phyloP scores from a whole-genome alignment of 2,797 vertebrate species.

The Micromesistius poutassou region DNA sequence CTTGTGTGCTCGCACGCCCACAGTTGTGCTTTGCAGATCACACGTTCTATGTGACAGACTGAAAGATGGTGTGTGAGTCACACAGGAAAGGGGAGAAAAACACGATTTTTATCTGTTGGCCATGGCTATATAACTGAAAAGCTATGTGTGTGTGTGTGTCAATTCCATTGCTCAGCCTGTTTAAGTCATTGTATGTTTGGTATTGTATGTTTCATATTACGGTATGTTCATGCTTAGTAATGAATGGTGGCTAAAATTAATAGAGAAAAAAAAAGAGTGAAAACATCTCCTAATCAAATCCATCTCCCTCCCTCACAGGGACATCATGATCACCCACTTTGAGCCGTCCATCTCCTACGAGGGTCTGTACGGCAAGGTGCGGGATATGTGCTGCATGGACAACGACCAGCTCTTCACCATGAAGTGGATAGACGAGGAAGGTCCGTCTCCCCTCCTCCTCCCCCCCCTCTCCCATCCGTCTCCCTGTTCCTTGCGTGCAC shows the following conservation, averaged over 20 bases:
- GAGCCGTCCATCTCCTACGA: constrained; percentile 96
- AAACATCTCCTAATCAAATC: neutral
- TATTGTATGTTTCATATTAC: no score
- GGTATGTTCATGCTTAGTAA: neutral
- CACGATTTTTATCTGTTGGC: neutral
- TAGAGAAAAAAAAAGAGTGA: no score
- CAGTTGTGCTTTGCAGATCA: constrained; percentile 41
- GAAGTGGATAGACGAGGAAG: constrained; percentile 99
- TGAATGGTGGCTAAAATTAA: neutral
- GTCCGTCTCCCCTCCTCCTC: constrained; percentile 54
- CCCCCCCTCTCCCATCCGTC: neutral
- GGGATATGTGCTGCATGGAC: constrained; percentile 97
- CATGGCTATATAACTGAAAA: neutral
- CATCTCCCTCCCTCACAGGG: constrained; percentile 70
- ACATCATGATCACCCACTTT: constrained; percentile 99
- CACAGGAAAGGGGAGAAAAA: constrained; percentile 9
- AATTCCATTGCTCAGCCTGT: neutral
- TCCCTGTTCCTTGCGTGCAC: neutral
- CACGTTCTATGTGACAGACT: constrained; percentile 56
- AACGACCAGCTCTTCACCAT: constrained; percentile 98
- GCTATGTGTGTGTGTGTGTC: neutral
- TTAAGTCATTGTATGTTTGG: no score
- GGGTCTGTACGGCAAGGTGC: constrained; percentile 87
- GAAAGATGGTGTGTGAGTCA: constrained; percentile 58
- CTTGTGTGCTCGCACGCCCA: constrained; percentile 42